phyloP scores from a whole-genome alignment of 1,140 invertebrate species.

The Philaenus spumarius region DNA sequence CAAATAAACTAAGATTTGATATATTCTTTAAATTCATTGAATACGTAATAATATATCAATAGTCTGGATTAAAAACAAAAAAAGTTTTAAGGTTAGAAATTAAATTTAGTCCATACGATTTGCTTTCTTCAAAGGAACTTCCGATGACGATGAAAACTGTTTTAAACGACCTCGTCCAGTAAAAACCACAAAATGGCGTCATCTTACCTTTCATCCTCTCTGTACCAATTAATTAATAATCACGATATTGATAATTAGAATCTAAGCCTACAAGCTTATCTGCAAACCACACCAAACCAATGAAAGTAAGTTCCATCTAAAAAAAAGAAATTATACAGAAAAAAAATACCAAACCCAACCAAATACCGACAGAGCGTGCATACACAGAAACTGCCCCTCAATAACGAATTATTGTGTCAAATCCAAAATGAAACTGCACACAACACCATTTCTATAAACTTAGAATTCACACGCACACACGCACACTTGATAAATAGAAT shows the following conservation, averaged over 20 bases:
- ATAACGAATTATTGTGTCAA: neutral
- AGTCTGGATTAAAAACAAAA: too few species aligned
- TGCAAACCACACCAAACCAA: conserved; percentile 24
- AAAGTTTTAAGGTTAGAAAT: too few species aligned
- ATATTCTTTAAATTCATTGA: too few species aligned
- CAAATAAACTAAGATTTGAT: too few species aligned
- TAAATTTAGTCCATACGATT: too few species aligned
- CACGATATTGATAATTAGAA: conserved; percentile 10
- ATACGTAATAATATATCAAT: too few species aligned
- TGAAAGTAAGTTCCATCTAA: conserved; percentile 15
- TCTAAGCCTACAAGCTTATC: conserved; percentile 25
- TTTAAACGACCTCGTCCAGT: too few species aligned
- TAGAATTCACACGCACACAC: conserved; percentile 22
- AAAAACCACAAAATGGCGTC: too few species aligned
- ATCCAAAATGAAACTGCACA: conserved; percentile 4
- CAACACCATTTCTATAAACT: conserved; percentile 16
- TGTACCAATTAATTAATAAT: too few species aligned
- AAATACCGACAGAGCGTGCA: conserved; percentile 22
- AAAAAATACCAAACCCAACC: conserved; percentile 24
- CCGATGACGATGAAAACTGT: too few species aligned
- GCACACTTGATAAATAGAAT: conserved; percentile 16
- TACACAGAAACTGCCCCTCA: neutral
- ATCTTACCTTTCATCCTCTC: too few species aligned
- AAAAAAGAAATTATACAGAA: conserved; percentile 12
- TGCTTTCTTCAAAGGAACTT: too few species aligned